Evolutionary conservation across 2,797 vertebrate genomes (phyloP), one percentile per base, ranked within the genome.

Genomic region (Karalla daura): DNA sequence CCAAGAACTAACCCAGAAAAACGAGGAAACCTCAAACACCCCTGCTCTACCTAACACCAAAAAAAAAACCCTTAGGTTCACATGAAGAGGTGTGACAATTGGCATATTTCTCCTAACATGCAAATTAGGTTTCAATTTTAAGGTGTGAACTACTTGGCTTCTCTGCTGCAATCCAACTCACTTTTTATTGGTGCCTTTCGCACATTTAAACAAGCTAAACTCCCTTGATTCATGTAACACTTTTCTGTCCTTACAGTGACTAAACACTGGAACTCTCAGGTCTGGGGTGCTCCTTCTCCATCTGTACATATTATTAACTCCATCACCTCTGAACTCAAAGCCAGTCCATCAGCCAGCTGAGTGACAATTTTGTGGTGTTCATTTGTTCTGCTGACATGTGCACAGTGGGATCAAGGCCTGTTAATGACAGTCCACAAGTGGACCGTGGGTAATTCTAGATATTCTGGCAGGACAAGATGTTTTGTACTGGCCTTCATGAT

Each of bases 371-470:
- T 53, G 27, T 17, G 50, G 39, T 35, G 35, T 30, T n/a, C 25
- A 40, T 62, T 55, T 51, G 49, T 45, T 68, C 45, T 14, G 25
- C 58, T 71, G 33, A 71, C 52, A 58, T 45, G 21, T 45, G 30
- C 24, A 32, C 63, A 53, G 23, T 23, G 43, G 23, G 51, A 39
- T 25, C 18, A 32, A 12, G 3, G 43, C 3, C 7, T 52, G 39
- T 54, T 54, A 54, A 76, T 61, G 35, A 82, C 47, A 44, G 63
- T n/a, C n/a, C 52, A 35, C 15, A 8, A 28, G 9, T 47, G 45
- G 56, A 60, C 44, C 52, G 7, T 33, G 12, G 58, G 13, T 2
- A 33, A 44, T 43, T 53, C 24, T 70, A 44, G 63, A n/a, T 5
- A 30, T 4, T 54, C 4, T 17, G 49, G 54, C n/a, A 56, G 21